Conservation (phyloP, 2,888 invertebrate species). For the Drosophila pseudotalamancana region DNA sequence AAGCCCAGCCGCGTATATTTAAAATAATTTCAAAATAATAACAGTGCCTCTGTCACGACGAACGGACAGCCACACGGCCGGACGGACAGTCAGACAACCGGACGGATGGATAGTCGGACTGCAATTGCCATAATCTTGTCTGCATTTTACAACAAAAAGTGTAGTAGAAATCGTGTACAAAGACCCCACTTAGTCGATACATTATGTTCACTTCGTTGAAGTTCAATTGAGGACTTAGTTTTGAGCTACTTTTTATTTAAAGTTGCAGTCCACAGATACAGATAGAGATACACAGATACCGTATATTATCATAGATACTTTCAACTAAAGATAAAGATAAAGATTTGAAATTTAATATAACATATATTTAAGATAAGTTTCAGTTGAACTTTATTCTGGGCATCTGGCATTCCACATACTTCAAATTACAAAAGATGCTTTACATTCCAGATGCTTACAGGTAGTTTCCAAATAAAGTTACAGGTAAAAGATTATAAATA, state of each 20-base stretch:
- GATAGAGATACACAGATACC: no score
- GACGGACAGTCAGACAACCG: not conserved
- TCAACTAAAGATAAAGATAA: not conserved
- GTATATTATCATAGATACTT: no score
- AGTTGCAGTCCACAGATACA: conserved; percentile 21
- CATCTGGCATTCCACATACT: no score
- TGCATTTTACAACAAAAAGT: conserved; percentile 49
- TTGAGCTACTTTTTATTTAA: not conserved
- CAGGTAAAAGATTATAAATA: no score
- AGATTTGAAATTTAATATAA: no score
- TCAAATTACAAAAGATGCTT: not conserved
- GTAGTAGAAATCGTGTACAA: conserved; percentile 6
- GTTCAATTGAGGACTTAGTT: not conserved
- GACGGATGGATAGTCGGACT: not conserved
- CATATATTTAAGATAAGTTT: no score
- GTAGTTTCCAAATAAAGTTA: no score
- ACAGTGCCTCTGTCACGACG: conserved; percentile 43
- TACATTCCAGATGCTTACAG: not conserved
- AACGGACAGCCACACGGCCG: not conserved
- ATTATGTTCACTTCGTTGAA: conserved; percentile 37
- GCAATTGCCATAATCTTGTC: conserved; percentile 46
- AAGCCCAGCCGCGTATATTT: conserved; percentile 45
- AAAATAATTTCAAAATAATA: conserved; percentile 71
- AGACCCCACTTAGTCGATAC: conserved; percentile 49
- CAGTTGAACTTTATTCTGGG: no score